Evolutionary conservation across 2,113 vertebrate genomes (phyloP).

Genomic region (Zapornia atra): DNA sequence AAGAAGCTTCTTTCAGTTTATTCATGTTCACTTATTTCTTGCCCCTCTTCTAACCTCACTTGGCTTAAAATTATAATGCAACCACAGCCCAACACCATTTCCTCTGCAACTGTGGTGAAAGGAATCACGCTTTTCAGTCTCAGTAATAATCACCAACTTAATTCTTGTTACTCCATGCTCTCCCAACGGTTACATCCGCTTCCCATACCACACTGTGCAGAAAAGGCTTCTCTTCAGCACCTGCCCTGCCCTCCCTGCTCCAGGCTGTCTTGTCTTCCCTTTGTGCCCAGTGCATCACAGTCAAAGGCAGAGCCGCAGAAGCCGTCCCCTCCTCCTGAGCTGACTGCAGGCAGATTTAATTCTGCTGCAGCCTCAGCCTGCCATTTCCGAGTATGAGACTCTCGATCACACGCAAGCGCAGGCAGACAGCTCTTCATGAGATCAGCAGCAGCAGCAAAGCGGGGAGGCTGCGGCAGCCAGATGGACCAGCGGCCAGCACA

Average conservation of each 20-base stretch:
- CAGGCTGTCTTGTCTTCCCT: background rate
- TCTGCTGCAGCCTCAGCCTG: background rate
- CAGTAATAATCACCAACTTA: background rate
- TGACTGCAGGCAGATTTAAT: background rate
- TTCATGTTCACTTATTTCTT: background rate
- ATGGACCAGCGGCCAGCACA: background rate
- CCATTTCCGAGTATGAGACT: background rate
- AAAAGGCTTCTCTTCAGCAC: background rate
- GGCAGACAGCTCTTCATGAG: background rate
- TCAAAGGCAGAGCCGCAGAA: background rate
- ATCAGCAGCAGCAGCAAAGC: background rate
- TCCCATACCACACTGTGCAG: background rate
- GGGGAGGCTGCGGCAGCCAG: background rate
- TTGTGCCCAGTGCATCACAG: background rate
- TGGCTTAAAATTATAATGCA: background rate
- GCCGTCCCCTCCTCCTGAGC: background rate
- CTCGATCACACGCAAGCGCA: background rate
- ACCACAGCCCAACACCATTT: background rate
- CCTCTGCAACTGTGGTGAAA: background rate
- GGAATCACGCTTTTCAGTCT: background rate
- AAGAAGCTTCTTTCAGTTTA: background rate
- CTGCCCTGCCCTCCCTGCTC: background rate
- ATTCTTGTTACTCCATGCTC: background rate
- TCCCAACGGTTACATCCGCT: background rate
- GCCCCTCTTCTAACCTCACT: background rate